Percentiles rank a stretch among this genome's conserved stretches.
These are phyloP conservation scores for Enteromius anoplus DNA, from an alignment of 2,797 vertebrate species.

Conservation along the genomic window DNA sequence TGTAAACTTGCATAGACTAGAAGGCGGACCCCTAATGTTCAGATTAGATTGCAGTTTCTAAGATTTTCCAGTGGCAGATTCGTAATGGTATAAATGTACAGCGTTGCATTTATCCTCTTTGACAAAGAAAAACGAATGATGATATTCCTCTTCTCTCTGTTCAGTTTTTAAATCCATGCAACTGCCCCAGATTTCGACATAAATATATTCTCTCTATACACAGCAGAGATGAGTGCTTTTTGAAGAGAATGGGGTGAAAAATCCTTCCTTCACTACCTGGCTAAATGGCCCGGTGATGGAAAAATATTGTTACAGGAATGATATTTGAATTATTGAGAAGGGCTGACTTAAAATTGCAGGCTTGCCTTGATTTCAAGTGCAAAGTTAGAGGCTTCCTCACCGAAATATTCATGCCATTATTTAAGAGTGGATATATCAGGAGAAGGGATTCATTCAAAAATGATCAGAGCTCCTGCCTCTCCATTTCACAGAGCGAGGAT, in stretches of 20 bases:
- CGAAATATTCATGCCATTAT: slow-evolving; percentile 77
- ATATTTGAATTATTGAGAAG: slow-evolving; percentile 81
- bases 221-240: slow-evolving; percentile 72
- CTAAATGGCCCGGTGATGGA: slow-evolving; percentile 79
- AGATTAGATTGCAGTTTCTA: neutral
- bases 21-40: neutral
- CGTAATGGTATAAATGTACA: neutral
- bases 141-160: slow-evolving; percentile 39
- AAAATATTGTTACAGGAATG: slow-evolving; percentile 81
- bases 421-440: slow-evolving; percentile 68
- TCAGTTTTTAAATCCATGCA: slow-evolving; percentile 55
- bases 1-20: neutral
- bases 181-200: slow-evolving; percentile 70
- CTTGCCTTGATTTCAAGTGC: slow-evolving; percentile 70
- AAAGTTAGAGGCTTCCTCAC: slow-evolving; percentile 67
- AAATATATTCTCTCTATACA: slow-evolving; percentile 68
- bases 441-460: slow-evolving; percentile 58
- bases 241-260: slow-evolving; percentile 63
- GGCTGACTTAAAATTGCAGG: slow-evolving; percentile 75
- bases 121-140: slow-evolving; percentile 49
- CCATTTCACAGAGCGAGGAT: neutral
- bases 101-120: neutral
- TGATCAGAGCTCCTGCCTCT: slow-evolving; percentile 60
- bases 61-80: neutral
- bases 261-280: slow-evolving; percentile 69